Base-by-base conservation (phyloP, 2,888 invertebrate genomes). In the Microctonus brassicae region DNA sequence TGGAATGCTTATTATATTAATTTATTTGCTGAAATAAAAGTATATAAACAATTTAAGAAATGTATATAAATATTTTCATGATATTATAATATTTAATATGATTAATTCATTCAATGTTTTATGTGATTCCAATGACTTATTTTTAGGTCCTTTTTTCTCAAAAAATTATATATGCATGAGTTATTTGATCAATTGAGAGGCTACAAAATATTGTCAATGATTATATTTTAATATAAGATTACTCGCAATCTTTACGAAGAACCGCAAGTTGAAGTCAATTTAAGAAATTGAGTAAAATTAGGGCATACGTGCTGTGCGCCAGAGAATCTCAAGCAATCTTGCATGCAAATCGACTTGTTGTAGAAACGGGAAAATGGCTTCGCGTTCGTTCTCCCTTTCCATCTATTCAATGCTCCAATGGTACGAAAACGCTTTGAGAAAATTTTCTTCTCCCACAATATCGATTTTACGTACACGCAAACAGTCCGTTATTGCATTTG, bases 261-360 rank as follows among this genome's bases (percentile, higher is more conserved):
- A 60, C 64, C 61, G 70, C 66, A 29, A 61, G 36, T 66, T 53
- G 53, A 61, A 52, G 73, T 75, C 75, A 76, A 80, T 79, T 78
- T 75, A 75, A 75, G 78, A 80, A 79, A 79, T 78, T 77, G 77
- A 75, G 75, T 74, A 36, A 66, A 77, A 75, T 76, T 75, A 77
- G 77, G 75, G 77, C 76, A 77, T 73, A 80, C 79, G 79, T 79
- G 76, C 78, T 68, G 76, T 73, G 73, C 72, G 74, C 73, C 76
- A 75, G 77, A 80, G 69, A 75, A 77, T 79, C 78, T 75, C 57
- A 73, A 69, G 72, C 78, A 81, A 81, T 81, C 79, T 81, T 76
- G 77, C 76, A 80, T 82, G 81, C 79, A 80, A 81, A 81, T 81
- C 78, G 76, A 73, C 78, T 77, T 75, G 66, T 58, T 76, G 57